Evolutionary conservation across 2,888 invertebrate genomes (phyloP), one percentile per base, ranked within the genome.

Genomic region (Dendrolimus houi): DNA sequence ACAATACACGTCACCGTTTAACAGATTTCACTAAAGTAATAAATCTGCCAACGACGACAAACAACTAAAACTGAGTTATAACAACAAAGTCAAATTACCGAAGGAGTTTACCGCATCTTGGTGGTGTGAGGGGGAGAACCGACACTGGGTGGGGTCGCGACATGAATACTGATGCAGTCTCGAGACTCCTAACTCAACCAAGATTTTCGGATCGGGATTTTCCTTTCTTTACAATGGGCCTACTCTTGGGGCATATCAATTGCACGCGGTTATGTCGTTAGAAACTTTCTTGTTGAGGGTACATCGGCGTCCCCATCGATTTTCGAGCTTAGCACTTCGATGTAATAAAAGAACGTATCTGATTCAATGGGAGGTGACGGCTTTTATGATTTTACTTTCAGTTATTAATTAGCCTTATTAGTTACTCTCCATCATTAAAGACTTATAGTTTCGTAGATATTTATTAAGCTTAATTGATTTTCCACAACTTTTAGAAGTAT

Each of bases 221-320:
- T 88, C 90, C 87, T 90, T 90, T 89, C 90, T 90, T 90, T 90
- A 88, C 90, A 90, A 89, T 89, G 86, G 85, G 81, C 85, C 87
- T 89, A 90, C 90, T 86, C 89, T 75, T 79, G 90, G 88, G 88
- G 89, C 90, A 90, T 90, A 89, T 90, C 90, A 90, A 90, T 88
- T 87, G 90, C 90, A 88, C 80, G 90, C 87, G 87, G 90, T 90
- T 90, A 90, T 90, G 89, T 89, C 90, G 90, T 90, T 90, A 89
- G 88, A 87, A 90, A 90, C 81, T 90, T 90, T 85, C 81, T 71
- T 69, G 65, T 29, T 72, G 76, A 79, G 80, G 79, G 79, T 65
- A 70, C 71, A 70, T 69, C 69, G 73, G 72, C 75, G 72, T 65
- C 75, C 75, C 73, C 80, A 88, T 89, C 89, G 87, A 88, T 89